phyloP scores from a whole-genome alignment of 2,113 vertebrate species.

The Oncorhynchus nerka region DNA sequence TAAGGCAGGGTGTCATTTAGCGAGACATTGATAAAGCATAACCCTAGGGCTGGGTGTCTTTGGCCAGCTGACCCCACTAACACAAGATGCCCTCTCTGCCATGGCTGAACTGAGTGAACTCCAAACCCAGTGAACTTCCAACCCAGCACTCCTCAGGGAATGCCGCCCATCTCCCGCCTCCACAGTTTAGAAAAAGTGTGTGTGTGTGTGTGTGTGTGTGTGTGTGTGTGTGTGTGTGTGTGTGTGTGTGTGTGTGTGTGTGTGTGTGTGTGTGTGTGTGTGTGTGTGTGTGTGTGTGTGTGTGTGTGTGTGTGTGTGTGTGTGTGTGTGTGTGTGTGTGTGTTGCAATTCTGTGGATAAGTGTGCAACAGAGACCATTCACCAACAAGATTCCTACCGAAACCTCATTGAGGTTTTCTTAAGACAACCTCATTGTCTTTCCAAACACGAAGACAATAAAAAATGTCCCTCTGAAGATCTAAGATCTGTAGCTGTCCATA shows the following conservation, averaged over 20 bases:
- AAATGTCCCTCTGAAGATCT: not conserved
- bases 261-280: too few relatives aligned
- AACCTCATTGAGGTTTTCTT: not conserved
- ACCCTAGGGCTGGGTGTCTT: not conserved
- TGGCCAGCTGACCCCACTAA: not conserved
- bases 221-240: too few relatives aligned
- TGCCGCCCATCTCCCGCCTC: conserved; percentile 66
- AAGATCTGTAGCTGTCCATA: not conserved
- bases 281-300: too few relatives aligned
- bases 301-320: not conserved
- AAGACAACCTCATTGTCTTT: too few relatives aligned
- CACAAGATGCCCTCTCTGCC: not conserved
- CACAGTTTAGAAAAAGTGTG: conserved; percentile 75
- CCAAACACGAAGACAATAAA: too few relatives aligned
- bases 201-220: not conserved
- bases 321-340: conserved; percentile 46
- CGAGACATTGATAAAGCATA: not conserved
- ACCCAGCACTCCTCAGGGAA: conserved; percentile 55
- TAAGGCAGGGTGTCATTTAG: not conserved
- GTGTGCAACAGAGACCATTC: not conserved
- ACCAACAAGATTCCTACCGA: not conserved
- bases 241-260: too few relatives aligned
- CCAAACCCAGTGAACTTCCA: not conserved
- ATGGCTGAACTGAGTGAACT: conserved; percentile 9
- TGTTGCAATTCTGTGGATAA: not conserved